Conservation (phyloP, 2,113 vertebrate species). For the Genyomyrus donnyi region DNA sequence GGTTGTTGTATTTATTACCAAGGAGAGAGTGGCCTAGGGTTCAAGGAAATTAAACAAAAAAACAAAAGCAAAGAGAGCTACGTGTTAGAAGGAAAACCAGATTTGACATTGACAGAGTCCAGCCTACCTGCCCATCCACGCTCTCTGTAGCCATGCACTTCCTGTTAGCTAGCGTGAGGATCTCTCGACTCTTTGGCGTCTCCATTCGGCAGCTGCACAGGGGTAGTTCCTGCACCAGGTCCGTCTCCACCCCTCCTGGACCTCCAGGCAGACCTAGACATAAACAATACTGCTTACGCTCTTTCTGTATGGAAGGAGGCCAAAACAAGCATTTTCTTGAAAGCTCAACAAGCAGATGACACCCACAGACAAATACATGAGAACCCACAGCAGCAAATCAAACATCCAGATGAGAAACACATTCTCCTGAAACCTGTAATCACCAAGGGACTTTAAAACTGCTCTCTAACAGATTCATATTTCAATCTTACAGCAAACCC, state of each 20-base stretch:
- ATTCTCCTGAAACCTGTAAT: not conserved
- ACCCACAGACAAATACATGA: not conserved
- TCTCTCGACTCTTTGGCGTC: slow-evolving; percentile 89
- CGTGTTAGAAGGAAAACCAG: not conserved
- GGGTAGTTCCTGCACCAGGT: slow-evolving; percentile 83
- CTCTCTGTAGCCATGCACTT: slow-evolving; percentile 98
- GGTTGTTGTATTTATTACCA: not conserved
- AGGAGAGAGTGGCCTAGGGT: not conserved
- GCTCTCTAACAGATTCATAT: not conserved
- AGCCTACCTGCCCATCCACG: slow-evolving; percentile 73
- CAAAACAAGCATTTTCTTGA: not conserved
- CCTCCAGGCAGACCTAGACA: slow-evolving; percentile 40
- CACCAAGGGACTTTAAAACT: not conserved
- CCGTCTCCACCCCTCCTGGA: slow-evolving; percentile 59
- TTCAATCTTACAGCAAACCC: not conserved
- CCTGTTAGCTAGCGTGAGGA: slow-evolving; percentile 85
- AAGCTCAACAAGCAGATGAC: not conserved
- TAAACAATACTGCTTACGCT: not conserved
- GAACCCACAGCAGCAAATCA: not conserved
- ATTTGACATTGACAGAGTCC: not conserved
- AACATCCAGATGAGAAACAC: not conserved
- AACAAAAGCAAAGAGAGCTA: not conserved
- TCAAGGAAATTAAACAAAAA: not conserved
- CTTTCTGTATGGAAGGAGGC: too few relatives aligned
- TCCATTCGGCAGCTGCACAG: slow-evolving; percentile 98